phyloP scores from a whole-genome alignment of 2,797 vertebrate species.

The Sebastolobus alascanus region DNA sequence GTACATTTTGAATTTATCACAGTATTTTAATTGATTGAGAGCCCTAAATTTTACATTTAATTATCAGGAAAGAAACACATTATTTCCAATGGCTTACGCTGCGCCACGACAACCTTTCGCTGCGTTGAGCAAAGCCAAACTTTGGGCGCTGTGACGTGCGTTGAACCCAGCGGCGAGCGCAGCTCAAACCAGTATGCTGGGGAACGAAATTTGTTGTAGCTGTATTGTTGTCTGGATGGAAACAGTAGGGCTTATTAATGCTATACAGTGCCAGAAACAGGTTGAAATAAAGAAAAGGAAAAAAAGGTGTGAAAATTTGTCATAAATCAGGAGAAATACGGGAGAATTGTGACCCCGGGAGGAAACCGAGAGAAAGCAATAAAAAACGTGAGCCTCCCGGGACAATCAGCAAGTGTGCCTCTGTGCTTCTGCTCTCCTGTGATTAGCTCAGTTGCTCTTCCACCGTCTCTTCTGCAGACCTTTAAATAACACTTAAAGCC shows the following conservation, averaged over 20 bases:
- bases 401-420: background rate
- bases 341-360: background rate
- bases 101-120: too few relatives aligned
- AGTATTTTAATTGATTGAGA: too few relatives aligned
- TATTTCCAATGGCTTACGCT: too few relatives aligned
- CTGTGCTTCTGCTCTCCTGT: constrained; percentile 48
- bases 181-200: background rate
- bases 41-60: too few relatives aligned
- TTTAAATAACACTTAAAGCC: constrained; percentile 26
- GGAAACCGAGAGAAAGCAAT: background rate
- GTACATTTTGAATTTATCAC: too few relatives aligned
- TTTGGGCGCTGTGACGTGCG: too few relatives aligned
- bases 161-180: background rate
- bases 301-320: background rate
- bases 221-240: background rate
- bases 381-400: background rate
- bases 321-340: background rate
- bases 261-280: too few relatives aligned
- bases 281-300: background rate
- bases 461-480: constrained; percentile 32
- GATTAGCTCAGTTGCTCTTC: constrained; percentile 52
- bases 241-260: too few relatives aligned
- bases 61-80: too few relatives aligned
- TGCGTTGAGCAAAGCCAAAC: too few relatives aligned
- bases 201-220: background rate